Base-by-base conservation (phyloP, 2,888 invertebrate genomes). In the Gandaritis pyraliata region DNA sequence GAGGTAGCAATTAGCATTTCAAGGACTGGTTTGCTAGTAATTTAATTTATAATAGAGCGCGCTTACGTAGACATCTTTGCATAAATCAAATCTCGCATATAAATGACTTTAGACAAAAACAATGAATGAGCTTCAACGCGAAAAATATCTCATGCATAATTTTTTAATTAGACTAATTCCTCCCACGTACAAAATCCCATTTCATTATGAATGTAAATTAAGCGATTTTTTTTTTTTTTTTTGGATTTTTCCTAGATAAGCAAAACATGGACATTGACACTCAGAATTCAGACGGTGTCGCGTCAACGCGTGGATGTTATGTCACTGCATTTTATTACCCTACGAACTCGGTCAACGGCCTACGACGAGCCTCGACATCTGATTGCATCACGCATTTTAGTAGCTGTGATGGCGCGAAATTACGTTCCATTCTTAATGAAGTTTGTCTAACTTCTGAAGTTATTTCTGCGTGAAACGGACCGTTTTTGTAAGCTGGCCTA, bases 381-480 rank as follows among this genome's bases (percentile, higher is more conserved):
- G 70, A 78, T 77, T 75, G 70, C 69, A 73, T 70, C 72, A 75
- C 73, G 68, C 71, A 70, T 75, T 72, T 75, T 68, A 70, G 72
- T 71, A 76, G 71, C 71, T 67, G 64, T 68, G 69, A 75, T 70
- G 69, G 70, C 66, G 69, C 72, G 65, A 68, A 73, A 77, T 73
- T 62, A 74, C 75, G 75, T 76, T 77, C 77, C 76, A 67, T 78
- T 79, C 73, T 73, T 78, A 75, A 79, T 80, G 72, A 76, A 78
- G 72, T 78, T 78, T 75, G 66, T 65, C 68, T 76, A 77, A 78
- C 77, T 79, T 76, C 74, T 76, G 75, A 74, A 73, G 80, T 78
- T 78, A 78, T 78, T 78, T 78, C 76, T 78, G 72, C 78, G 79
- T 80, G 77, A 70, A 76, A 76, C 76, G 74, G 81, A 79, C 76